A percentile compares a stretch with the other conserved stretches of the same genome.
phyloP scores from a whole-genome alignment of 2,888 invertebrate species.

The Listrodromus nycthemerus region DNA sequence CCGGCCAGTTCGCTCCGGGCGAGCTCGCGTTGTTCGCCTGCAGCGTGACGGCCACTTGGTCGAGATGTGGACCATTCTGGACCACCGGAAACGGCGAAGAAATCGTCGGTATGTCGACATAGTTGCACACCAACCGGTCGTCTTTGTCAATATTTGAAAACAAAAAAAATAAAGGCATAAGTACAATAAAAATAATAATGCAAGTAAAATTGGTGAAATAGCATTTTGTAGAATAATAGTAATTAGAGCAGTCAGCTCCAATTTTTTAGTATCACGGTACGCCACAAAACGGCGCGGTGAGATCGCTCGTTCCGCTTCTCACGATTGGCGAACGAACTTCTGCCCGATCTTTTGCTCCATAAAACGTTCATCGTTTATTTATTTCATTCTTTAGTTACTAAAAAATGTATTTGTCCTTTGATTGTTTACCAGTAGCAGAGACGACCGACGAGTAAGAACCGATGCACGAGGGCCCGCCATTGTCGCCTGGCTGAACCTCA shows the following conservation, averaged over 20 bases:
- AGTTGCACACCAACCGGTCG: conserved; percentile 51
- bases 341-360: not conserved
- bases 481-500: conserved; percentile 82
- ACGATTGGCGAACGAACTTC: no score
- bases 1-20: conserved; percentile 69
- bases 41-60: conserved; percentile 49
- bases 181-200: not conserved
- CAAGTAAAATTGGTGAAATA: not conserved
- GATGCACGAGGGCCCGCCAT: conserved; percentile 64
- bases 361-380: not conserved
- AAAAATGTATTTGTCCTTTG: not conserved
- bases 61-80: conserved; percentile 49
- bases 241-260: no score
- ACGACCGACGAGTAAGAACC: conserved; percentile 27
- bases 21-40: conserved; percentile 54
- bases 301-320: no score
- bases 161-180: not conserved
- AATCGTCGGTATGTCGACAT: conserved; percentile 42
- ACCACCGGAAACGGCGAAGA: conserved; percentile 37
- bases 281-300: no score
- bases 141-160: conserved; percentile 46
- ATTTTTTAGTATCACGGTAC: no score
- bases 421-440: conserved; percentile 16
- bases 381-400: not conserved
- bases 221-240: not conserved